Evolutionary conservation across 1,140 invertebrate genomes (phyloP).

Genomic region (Nasonia vitripennis): DNA sequence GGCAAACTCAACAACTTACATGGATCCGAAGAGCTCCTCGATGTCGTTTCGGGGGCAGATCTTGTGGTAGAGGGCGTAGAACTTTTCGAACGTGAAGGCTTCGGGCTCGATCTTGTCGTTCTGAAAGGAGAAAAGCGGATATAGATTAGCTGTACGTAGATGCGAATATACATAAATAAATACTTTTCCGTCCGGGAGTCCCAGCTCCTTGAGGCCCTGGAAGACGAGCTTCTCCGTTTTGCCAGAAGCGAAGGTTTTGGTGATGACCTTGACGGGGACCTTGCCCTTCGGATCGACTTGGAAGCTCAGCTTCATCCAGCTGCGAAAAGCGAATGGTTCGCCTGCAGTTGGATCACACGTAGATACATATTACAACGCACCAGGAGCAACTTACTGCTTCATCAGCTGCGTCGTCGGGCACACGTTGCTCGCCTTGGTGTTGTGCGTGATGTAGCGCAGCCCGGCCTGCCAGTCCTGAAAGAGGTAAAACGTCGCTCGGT

Average conservation of each 20-base stretch:
- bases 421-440: constrained; percentile 97
- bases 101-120: constrained; percentile 95
- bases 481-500: too few relatives aligned
- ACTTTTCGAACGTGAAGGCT: constrained; percentile 98
- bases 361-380: not conserved
- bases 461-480: constrained; percentile 92
- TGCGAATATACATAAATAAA: too few relatives aligned
- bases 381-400: constrained; percentile 92
- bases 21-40: constrained; percentile 96
- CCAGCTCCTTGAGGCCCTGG: constrained; percentile 95
- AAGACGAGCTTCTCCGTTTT: constrained; percentile 98
- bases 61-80: constrained; percentile 97
- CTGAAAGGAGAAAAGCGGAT: constrained; percentile 63
- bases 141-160: too few relatives aligned
- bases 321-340: constrained; percentile 65
- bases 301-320: constrained; percentile 98
- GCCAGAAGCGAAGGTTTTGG: constrained; percentile 97
- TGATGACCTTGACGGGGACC: constrained; percentile 97
- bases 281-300: constrained; percentile 95
- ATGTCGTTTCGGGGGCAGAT: constrained; percentile 99
- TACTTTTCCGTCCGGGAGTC: constrained; percentile 95
- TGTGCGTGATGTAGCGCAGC: constrained; percentile 93
- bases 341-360: too few relatives aligned
- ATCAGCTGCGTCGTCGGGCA: constrained; percentile 96
- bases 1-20: constrained; percentile 56